These are phyloP conservation scores for Habropoda laboriosa DNA, from an alignment of 1,140 invertebrate genomes.

Conservation along the genomic window DNA sequence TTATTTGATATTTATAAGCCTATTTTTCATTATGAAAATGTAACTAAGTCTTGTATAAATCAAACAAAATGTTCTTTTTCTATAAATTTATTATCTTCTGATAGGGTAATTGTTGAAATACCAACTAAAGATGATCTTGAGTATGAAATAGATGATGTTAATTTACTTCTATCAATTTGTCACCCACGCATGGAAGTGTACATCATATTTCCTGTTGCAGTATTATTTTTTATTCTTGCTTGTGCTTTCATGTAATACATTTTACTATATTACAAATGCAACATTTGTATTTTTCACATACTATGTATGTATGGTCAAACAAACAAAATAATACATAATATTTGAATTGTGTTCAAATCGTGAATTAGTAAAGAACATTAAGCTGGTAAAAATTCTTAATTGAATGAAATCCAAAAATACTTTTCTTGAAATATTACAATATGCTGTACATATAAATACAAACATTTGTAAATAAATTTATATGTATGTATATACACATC, in stretches of 20 bases:
- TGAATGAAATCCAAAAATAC: too few species aligned
- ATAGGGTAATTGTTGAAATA: slow-evolving; percentile 90
- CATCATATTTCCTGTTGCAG: slow-evolving; percentile 88
- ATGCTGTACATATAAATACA: not conserved
- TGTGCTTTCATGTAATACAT: slow-evolving; percentile 86
- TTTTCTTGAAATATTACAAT: too few species aligned
- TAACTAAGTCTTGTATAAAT: slow-evolving; percentile 88
- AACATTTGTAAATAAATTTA: not conserved
- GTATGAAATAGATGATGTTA: slow-evolving; percentile 86
- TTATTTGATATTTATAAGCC: slow-evolving; percentile 93
- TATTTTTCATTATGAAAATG: slow-evolving; percentile 89
- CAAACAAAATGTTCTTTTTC: slow-evolving; percentile 88
- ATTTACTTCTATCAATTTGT: slow-evolving; percentile 87
- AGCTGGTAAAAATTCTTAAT: too few species aligned
- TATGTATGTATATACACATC: not conserved
- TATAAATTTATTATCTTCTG: slow-evolving; percentile 86
- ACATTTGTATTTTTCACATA: not conserved
- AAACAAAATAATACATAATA: slow-evolving; percentile 11
- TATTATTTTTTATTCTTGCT: slow-evolving; percentile 87
- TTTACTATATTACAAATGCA: not conserved
- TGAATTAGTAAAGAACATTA: not conserved
- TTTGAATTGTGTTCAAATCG: not conserved
- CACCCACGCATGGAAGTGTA: slow-evolving; percentile 89
- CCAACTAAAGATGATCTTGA: slow-evolving; percentile 90
- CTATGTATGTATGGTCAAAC: not conserved